Base-by-base conservation (phyloP, 2,797 vertebrate genomes). In the Crenichthys baileyi region DNA sequence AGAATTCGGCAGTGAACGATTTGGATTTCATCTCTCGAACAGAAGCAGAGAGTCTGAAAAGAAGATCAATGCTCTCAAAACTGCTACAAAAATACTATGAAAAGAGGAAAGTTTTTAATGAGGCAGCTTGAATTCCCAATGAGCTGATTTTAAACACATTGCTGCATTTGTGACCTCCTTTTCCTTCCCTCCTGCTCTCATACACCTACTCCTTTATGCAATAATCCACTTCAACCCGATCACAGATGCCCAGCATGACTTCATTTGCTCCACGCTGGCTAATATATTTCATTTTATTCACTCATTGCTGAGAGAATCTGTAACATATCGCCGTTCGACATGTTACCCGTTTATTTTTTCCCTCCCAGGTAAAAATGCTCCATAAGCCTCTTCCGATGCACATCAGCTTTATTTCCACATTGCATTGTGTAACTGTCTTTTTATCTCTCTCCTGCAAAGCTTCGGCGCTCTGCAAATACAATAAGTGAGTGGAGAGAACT, bases 401-500 rank as follows among this genome's bases (percentile, higher is more conserved):
- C 75, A 84, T 83, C 76, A 89, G 80, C 80, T 83, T 86, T 79
- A 83, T 76, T 79, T 88, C 79, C 80, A 83, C 70, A 83, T 77
- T 84, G 78, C 65, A 70, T 84, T 82, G 79, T 85, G 78, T 81
- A 79, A 26, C 77, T 75, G 81, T 82, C 84, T 81, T 68, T 76
- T 84, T 80, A 79, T 90, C 87, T 80, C 51, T 76, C 77, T 41
- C 73, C 80, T 48, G 65, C 75, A 36, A 1, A 50, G 80, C 83
- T 81, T 63, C 20, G 72, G 77, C 80, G 3, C 82, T 55, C 73
- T 84, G 86, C 79, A 88, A 87, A 92, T 85, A 91, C 81, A 90
- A 81, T 86, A 87, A 88, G 81, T 67, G 83, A 90, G 86, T 86
- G 83, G 80, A 91, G 86, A 91, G 87, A 87, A 87, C 67, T 65